Base-by-base conservation (phyloP, 2,888 invertebrate species). In the Crepidodera aurea region DNA sequence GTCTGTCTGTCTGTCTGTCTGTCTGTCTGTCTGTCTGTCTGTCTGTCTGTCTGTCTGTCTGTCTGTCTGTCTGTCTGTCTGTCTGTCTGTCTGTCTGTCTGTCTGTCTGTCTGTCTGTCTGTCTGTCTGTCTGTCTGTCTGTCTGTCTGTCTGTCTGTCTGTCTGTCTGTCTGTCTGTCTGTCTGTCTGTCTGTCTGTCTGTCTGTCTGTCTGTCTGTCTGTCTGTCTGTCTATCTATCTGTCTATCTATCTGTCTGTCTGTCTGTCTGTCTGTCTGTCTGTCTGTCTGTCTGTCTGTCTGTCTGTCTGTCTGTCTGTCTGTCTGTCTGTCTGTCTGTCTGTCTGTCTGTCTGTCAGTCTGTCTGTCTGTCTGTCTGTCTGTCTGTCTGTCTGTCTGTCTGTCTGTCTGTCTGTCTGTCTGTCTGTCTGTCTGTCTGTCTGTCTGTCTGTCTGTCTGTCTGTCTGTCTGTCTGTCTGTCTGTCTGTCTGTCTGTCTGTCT, bases 311-410 rank as follows among this genome's bases (percentile, higher is more conserved):
- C 58, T 50, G 58, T 58, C 58, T 58, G 58, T 58, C 58, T 58
- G 58, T 58, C 58, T 50, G 58, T 58, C 58, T 58, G 58, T 58
- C 58, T 58, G 58, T 58, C 58, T 50, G 58, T 58, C 58, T 58
- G 58, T 58, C 58, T 58, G 58, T 58, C 58, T 50, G 58, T 58
- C 58, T 58, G 58, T 58, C 58, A 51, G 58, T 58, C 58, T 50
- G 58, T 58, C 58, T 58, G 58, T 58, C 58, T 58, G 58, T 58
- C 58, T 50, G 58, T 58, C 58, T 58, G 58, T 58, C 58, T 58
- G 58, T 58, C 58, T 50, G 58, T 58, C 58, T 58, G 58, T 58
- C 58, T 58, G 58, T 58, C 58, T 50, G 58, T 58, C 58, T 58
- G 58, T 58, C 58, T 58, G 58, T 58, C 58, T 50, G 58, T 58